These are phyloP conservation scores for Alsophila aescularia DNA, from an alignment of 2,888 invertebrate species.

Conservation along the genomic window DNA sequence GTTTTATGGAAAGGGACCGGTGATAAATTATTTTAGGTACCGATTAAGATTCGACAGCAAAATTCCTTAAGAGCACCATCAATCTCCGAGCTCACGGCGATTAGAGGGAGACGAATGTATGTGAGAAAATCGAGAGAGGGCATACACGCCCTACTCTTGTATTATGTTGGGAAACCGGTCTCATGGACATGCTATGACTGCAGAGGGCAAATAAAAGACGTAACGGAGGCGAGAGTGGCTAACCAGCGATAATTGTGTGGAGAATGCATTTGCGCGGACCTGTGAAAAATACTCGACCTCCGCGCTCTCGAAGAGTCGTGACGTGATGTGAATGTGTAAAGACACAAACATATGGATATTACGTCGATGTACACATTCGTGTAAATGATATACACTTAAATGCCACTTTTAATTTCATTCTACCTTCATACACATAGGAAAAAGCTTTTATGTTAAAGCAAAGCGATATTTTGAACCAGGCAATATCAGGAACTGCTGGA, in stretches of 20 bases:
- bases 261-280: constrained; percentile 63
- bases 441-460: no score
- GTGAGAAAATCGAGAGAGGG: constrained; percentile 67
- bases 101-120: constrained; percentile 72
- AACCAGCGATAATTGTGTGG: constrained; percentile 58
- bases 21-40: constrained; percentile 68
- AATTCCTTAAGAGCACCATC: constrained; percentile 70
- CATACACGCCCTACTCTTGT: constrained; percentile 59
- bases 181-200: constrained; percentile 49
- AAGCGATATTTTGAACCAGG: no score
- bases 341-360: neutral
- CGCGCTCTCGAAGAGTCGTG: constrained; percentile 41
- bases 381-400: neutral
- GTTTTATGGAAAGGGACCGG: constrained; percentile 48
- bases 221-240: constrained; percentile 67
- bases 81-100: constrained; percentile 69
- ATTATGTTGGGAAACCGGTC: constrained; percentile 65
- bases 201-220: constrained; percentile 74
- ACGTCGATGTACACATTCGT: no score
- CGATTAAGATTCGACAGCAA: constrained; percentile 72
- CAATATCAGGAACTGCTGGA: no score
- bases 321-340: constrained; percentile 23
- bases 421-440: neutral
- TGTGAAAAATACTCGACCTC: constrained; percentile 50
- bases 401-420: no score